A percentile compares a stretch with the other conserved stretches of the same genome.
Evolutionary conservation across 2,888 invertebrate species (phyloP).

Genomic region (Pristionchus exspectatus): DNA sequence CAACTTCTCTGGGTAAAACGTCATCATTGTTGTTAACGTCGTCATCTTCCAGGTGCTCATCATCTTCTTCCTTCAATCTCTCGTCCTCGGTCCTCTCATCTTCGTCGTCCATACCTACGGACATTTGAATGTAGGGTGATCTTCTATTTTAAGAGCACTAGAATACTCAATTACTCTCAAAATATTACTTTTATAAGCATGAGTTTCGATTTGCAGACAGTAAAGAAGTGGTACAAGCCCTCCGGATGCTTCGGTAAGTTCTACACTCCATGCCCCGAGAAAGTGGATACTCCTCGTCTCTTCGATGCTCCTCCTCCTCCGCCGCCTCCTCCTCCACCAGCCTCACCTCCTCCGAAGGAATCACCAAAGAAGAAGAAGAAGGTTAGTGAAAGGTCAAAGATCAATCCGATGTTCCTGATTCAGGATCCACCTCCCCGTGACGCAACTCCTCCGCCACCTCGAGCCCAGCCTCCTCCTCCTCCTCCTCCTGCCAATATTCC

Average conservation of each 20-base stretch:
- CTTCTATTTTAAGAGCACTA: background rate
- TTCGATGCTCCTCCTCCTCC: background rate
- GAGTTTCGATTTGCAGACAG: constrained; percentile 58
- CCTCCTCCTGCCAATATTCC: background rate
- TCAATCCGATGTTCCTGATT: background rate
- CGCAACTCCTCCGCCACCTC: background rate
- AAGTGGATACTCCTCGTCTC: constrained; percentile 9
- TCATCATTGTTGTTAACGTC: background rate
- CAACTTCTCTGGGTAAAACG: constrained; percentile 43
- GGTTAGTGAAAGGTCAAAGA: constrained; percentile 25
- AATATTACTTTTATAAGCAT: background rate
- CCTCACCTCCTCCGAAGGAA: background rate
- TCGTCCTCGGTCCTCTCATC: constrained; percentile 55
- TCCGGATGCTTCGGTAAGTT: constrained; percentile 59
- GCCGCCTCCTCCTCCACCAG: background rate
- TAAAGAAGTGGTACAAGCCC: constrained; percentile 62
- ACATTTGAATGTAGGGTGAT: constrained; percentile 23
- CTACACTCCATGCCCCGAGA: constrained; percentile 62
- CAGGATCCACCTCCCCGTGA: constrained; percentile 22
- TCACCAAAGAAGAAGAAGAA: constrained; percentile 39
- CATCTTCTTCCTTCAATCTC: constrained; percentile 52
- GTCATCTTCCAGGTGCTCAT: constrained; percentile 35
- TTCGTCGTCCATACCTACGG: constrained; percentile 52
- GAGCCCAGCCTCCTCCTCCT: constrained; percentile 6
- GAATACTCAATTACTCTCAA: background rate